phyloP scores from a whole-genome alignment of 2,797 vertebrate species.

The Pseudochromis fuscus region DNA sequence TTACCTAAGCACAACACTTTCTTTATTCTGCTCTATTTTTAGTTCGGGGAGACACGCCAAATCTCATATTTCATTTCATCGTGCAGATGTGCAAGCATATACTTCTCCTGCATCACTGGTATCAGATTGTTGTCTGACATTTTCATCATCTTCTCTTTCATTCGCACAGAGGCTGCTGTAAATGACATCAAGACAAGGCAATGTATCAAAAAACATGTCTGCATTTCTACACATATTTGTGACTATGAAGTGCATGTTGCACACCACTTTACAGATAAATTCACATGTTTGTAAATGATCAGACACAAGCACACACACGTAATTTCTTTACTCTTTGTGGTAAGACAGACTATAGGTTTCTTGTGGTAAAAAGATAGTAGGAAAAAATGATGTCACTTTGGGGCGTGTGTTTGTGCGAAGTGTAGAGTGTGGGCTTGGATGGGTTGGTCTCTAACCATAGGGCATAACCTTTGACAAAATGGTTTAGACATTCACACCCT shows the following conservation, averaged over 20 bases:
- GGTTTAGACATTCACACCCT: conserved; percentile 47
- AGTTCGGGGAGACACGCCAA: conserved; percentile 71
- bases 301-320: conserved; percentile 16
- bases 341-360: conserved; percentile 36
- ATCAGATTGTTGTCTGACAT: conserved; percentile 76
- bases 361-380: conserved; percentile 47
- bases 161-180: too few species aligned
- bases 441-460: conserved; percentile 64
- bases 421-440: conserved; percentile 55
- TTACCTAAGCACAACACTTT: conserved; percentile 73
- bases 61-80: conserved; percentile 74
- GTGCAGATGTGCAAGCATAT: conserved; percentile 60
- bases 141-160: conserved; percentile 51
- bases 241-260: conserved; percentile 16
- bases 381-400: conserved; percentile 74
- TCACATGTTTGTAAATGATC: conserved; percentile 27
- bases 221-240: conserved; percentile 29
- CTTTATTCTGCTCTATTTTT: conserved; percentile 82
- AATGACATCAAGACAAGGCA: conserved; percentile 48
- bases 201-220: conserved; percentile 33
- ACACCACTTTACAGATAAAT: conserved; percentile 28
- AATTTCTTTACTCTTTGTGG: conserved; percentile 35
- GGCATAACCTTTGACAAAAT: conserved; percentile 70
- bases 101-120: conserved; percentile 67
- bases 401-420: conserved; percentile 26